Conservation (phyloP, 92 coral and sea anemone genomes). For the Parazoanthus atlanticus region DNA sequence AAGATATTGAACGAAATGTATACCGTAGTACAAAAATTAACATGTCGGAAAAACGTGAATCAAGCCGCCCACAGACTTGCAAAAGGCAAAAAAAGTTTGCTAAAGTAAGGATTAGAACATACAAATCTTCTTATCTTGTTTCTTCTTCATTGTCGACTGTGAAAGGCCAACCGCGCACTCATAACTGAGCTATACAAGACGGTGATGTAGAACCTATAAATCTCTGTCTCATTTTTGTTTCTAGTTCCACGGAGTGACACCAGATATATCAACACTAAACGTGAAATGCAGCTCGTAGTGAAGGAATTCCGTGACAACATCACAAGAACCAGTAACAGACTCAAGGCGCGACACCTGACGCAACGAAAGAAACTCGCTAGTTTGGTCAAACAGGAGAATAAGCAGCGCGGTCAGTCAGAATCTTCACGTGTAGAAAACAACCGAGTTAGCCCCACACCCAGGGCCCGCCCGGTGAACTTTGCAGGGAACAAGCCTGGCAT, state of each 20-base stretch:
- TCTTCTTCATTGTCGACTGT: no score
- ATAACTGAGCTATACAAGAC: no score
- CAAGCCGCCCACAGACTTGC: no score
- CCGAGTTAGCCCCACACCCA: neutral
- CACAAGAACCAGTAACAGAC: neutral
- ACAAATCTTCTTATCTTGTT: no score
- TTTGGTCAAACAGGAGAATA: neutral
- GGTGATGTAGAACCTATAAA: neutral
- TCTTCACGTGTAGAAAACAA: neutral
- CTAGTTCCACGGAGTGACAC: neutral
- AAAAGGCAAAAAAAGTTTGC: no score
- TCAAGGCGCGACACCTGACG: neutral
- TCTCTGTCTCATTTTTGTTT: neutral
- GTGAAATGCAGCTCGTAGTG: neutral
- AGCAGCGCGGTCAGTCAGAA: neutral
- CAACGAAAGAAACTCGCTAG: neutral
- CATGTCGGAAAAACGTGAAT: no score
- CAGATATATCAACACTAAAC: neutral
- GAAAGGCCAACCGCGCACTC: no score
- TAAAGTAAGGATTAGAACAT: no score
- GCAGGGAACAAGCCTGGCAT: neutral
- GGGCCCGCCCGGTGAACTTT: constrained; percentile 3
- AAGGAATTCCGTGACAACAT: neutral
- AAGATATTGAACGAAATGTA: no score
- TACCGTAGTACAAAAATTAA: no score